A percentile compares a stretch with the other conserved stretches of the same genome.
Evolutionary conservation across 2,113 vertebrate species (phyloP).

Genomic region (Aspidoscelis tigris): DNA sequence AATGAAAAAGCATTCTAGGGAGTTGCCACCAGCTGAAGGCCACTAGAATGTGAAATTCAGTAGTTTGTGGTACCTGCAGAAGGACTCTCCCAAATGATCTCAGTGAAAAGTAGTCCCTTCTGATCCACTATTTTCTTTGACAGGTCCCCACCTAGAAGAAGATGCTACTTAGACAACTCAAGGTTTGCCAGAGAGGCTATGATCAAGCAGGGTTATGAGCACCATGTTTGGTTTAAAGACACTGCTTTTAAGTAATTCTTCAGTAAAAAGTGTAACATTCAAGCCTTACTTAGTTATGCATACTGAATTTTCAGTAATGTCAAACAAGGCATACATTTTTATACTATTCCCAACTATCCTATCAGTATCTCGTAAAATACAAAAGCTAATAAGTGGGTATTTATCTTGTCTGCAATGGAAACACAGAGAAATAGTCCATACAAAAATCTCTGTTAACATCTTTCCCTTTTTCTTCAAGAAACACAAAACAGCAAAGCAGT

Average conservation of each 20-base stretch:
- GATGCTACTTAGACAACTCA: background rate
- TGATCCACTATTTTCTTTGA: background rate
- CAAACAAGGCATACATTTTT: background rate
- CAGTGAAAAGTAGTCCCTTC: too few species aligned
- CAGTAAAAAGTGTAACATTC: background rate
- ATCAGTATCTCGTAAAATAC: background rate
- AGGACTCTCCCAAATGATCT: too few species aligned
- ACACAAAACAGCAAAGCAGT: background rate
- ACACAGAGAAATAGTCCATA: background rate
- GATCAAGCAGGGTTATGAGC: background rate
- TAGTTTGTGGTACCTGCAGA: too few species aligned
- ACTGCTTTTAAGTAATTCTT: background rate
- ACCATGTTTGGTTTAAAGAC: background rate
- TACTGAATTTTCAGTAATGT: background rate
- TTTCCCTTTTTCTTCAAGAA: background rate
- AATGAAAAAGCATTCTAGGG: too few species aligned
- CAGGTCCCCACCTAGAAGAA: background rate
- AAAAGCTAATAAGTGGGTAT: background rate
- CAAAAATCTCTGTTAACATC: background rate
- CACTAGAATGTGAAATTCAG: too few species aligned
- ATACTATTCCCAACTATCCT: too few species aligned
- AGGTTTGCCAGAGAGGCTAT: background rate
- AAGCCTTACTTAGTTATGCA: background rate
- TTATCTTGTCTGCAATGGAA: background rate
- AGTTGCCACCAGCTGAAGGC: too few species aligned